Evolutionary conservation across 2,797 vertebrate genomes (phyloP).

Genomic region (Clarias fuscus): DNA sequence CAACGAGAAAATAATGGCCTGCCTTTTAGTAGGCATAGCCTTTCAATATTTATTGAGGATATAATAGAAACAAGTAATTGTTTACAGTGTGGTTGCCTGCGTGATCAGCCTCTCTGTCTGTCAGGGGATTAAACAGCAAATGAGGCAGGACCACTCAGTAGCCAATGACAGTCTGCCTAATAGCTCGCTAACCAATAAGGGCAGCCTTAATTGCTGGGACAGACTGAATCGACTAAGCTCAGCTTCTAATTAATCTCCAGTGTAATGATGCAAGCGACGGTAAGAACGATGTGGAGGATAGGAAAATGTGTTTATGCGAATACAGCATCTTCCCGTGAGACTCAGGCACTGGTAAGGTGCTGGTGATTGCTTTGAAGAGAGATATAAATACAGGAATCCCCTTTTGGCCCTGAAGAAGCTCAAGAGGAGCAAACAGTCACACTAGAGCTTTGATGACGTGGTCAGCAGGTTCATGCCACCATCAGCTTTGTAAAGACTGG

Average conservation of each 20-base stretch:
- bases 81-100: slow-evolving; percentile 42
- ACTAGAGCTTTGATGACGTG: slow-evolving; percentile 31
- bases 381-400: slow-evolving; percentile 53
- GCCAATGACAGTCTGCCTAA: slow-evolving; percentile 56
- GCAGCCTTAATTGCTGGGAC: slow-evolving; percentile 57
- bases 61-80: slow-evolving; percentile 49
- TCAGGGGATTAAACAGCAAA: slow-evolving; percentile 56
- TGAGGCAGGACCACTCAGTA: slow-evolving; percentile 40
- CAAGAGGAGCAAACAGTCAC: slow-evolving; percentile 14
- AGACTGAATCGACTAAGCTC: slow-evolving; percentile 68
- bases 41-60: slow-evolving; percentile 44
- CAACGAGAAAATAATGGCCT: slow-evolving; percentile 38
- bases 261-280: slow-evolving; percentile 82
- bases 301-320: slow-evolving; percentile 66
- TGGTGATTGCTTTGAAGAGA: slow-evolving; percentile 51
- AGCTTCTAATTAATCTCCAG: slow-evolving; percentile 78
- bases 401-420: slow-evolving; percentile 44
- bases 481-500: slow-evolving; percentile 1
- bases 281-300: slow-evolving; percentile 71
- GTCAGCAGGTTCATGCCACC: slow-evolving; percentile 9
- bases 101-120: slow-evolving; percentile 38
- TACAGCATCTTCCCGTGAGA: slow-evolving; percentile 52
- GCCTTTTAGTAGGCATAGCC: slow-evolving; percentile 36
- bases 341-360: slow-evolving; percentile 50
- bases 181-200: slow-evolving; percentile 58